phyloP scores from a whole-genome alignment of 2,113 vertebrate genomes.

The Xiphophorus couchianus region DNA sequence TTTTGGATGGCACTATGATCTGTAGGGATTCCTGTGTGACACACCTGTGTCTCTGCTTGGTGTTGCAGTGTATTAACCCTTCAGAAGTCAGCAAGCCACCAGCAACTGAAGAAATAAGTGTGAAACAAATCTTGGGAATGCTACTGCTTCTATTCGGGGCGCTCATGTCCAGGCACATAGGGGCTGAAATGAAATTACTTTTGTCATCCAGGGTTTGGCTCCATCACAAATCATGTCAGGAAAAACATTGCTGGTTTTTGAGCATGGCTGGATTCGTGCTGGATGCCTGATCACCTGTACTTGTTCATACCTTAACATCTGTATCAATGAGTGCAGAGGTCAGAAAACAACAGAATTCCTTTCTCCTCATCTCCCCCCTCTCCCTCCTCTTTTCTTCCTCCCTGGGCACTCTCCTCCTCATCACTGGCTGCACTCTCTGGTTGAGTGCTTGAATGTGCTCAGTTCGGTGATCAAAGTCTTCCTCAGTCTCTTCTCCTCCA shows the following conservation, averaged over 20 bases:
- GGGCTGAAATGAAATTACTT: conserved; percentile 45
- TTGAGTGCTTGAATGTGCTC: conserved; percentile 77
- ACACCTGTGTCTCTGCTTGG: conserved; percentile 28
- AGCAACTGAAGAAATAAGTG: conserved; percentile 49
- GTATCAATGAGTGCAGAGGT: conserved; percentile 70
- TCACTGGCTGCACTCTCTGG: conserved; percentile 75
- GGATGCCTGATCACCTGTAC: conserved; percentile 42
- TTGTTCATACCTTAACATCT: conserved; percentile 63
- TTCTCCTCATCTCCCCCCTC: conserved; percentile 1
- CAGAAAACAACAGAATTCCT: conserved; percentile 60
- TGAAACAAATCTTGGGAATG: conserved; percentile 57
- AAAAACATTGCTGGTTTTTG: neutral
- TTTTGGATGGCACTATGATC: conserved; percentile 29
- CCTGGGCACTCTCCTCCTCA: conserved; percentile 65
- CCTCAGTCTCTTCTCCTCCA: conserved; percentile 74
- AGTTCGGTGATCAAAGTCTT: conserved; percentile 81
- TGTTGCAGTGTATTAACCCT: conserved; percentile 52
- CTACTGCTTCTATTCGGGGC: conserved; percentile 16
- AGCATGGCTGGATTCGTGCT: conserved; percentile 21
- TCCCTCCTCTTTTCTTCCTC: conserved; percentile 19
- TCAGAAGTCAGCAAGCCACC: conserved; percentile 26
- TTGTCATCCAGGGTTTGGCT: conserved; percentile 31
- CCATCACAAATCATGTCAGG: conserved; percentile 22
- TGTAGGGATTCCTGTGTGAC: conserved; percentile 24
- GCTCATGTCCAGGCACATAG: conserved; percentile 33